Evolutionary conservation across 1,140 invertebrate genomes (phyloP).

Genomic region (Antheraea pernyi): DNA sequence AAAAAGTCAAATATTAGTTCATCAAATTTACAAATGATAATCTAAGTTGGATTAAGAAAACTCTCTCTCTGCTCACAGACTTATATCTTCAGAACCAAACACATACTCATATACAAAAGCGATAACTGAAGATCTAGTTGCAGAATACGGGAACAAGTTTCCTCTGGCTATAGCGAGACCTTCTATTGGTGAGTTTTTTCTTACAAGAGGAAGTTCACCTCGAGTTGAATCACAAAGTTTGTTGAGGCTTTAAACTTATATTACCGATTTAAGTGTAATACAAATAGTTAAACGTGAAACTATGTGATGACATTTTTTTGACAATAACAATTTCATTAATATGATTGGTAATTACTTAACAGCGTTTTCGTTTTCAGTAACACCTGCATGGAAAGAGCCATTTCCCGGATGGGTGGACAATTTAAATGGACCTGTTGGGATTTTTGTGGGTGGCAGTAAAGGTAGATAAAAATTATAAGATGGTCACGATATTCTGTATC

Average conservation of each 20-base stretch:
- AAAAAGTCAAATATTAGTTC: no score
- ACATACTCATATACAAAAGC: constrained; percentile 91
- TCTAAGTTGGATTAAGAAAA: neutral
- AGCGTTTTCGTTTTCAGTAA: constrained; percentile 76
- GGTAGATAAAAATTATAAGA: constrained; percentile 65
- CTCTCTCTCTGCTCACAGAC: constrained; percentile 65
- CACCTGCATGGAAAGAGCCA: constrained; percentile 85
- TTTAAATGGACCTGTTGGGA: constrained; percentile 93
- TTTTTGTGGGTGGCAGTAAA: constrained; percentile 89
- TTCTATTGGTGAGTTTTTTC: constrained; percentile 83
- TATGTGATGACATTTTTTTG: no score
- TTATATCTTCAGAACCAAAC: constrained; percentile 86
- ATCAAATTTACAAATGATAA: no score
- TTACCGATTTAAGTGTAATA: no score
- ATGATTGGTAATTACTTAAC: no score
- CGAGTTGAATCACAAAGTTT: neutral
- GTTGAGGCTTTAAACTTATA: no score
- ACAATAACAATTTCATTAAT: no score
- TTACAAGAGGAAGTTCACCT: neutral
- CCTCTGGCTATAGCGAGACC: constrained; percentile 87
- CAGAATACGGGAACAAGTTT: constrained; percentile 80
- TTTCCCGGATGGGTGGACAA: constrained; percentile 95
- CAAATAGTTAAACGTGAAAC: no score
- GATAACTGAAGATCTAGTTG: constrained; percentile 86
- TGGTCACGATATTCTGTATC: neutral